These are phyloP conservation scores for Prunella fulvescens DNA, from an alignment of 2,113 vertebrate genomes.

Conservation along the genomic window DNA sequence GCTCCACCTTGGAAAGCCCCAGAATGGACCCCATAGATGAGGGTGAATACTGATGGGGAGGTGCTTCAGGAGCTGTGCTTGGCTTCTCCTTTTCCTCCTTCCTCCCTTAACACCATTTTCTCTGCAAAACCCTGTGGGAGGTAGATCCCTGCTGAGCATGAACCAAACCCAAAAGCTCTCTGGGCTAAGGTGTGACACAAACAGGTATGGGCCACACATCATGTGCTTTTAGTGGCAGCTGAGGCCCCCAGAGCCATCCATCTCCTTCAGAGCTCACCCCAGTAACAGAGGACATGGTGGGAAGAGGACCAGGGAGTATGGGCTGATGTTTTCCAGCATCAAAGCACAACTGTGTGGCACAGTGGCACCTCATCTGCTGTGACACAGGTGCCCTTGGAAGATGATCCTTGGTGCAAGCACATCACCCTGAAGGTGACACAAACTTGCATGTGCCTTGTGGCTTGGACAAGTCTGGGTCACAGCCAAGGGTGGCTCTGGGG, in stretches of 20 bases:
- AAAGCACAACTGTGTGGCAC: neutral
- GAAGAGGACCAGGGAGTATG: neutral
- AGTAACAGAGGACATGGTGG: neutral
- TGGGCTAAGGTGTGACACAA: neutral
- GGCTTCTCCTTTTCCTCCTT: neutral
- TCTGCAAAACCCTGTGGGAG: neutral
- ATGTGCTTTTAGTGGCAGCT: neutral
- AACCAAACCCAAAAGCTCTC: neutral
- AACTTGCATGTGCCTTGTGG: fast-evolving
- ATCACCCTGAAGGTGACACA: neutral
- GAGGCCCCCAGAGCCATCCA: neutral
- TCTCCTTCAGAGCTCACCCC: neutral
- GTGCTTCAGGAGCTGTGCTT: neutral
- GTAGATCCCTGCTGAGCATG: neutral
- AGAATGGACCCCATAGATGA: neutral
- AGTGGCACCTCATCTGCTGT: fast-evolving
- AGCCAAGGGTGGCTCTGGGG: neutral
- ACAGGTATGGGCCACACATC: neutral
- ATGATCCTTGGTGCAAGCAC: fast-evolving
- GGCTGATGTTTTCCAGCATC: neutral
- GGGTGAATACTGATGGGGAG: neutral
- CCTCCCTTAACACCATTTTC: neutral
- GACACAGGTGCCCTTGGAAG: neutral
- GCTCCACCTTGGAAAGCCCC: neutral
- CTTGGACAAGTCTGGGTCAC: fast-evolving